Evolutionary conservation across 2,797 vertebrate genomes (phyloP), one percentile per base, ranked within the genome.

Genomic region (Bovichtus diacanthus): DNA sequence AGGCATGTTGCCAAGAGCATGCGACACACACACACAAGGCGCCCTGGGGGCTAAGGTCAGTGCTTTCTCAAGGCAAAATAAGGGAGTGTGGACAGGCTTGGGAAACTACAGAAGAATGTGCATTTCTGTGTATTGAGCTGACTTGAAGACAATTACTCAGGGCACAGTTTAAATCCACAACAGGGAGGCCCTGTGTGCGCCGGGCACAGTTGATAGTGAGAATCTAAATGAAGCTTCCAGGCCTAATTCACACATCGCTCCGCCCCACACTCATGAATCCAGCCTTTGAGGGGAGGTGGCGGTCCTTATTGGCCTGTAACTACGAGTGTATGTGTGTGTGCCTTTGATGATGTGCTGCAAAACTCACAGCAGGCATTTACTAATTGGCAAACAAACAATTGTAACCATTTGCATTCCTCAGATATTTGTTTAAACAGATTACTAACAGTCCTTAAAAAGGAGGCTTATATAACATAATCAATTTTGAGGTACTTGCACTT

Each of bases 21-120:
- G 82, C 80, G 31, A 78, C 78, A 83, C 79, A 65, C 77, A 41
- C 66, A 11, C 74, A 68, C 80, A 59, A 76, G 70, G 84, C 53
- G 54, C 85, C 81, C 85, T 76, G 76, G 88, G 78, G 76, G 83
- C 91, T 91, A 93, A 95, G 94, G 95, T 95, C 95, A 95, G 84
- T 34, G 51, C 85, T 95, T 96, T 95, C 95, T 95, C 94, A 95
- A 94, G 93, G 86, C 91, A 92, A 92, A 93, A 91, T 88, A 91
- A 87, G 81, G 79, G 89, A 90, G 86, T 90, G 91, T 88, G 78
- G 88, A 91, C 90, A 93, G 88, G 87, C 92, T 90, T 93, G 93
- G 89, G 85, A 94, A 94, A 90, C 63, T 80, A 87, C 55, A 82
- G 74, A 94, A 90, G 91, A 94, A 94, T 93, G 90, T 79, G 84